Evolutionary conservation across 2,113 vertebrate genomes (phyloP).

Genomic region (Heterochromis multidens): DNA sequence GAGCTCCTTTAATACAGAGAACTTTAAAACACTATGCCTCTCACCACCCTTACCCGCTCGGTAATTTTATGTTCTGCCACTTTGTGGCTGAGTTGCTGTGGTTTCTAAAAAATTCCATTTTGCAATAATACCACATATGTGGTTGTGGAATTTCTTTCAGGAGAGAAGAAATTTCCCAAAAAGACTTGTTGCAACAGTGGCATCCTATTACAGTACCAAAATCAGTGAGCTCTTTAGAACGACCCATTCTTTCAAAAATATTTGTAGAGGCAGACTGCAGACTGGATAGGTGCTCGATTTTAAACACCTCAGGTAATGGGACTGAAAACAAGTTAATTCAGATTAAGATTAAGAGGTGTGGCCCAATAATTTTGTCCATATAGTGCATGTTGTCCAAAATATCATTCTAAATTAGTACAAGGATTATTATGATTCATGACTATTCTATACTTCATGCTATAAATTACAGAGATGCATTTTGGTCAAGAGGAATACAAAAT

Average conservation of each 20-base stretch:
- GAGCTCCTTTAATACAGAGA: not conserved
- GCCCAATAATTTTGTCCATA: not conserved
- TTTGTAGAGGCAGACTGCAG: not conserved
- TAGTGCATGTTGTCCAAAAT: rapidly evolving
- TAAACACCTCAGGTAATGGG: too few relatives aligned
- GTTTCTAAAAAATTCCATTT: not conserved
- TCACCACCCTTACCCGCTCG: rapidly evolving
- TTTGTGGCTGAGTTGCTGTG: not conserved
- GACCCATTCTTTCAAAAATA: too few relatives aligned
- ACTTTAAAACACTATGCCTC: not conserved
- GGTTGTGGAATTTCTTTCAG: not conserved
- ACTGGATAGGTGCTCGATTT: not conserved
- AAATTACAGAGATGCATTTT: too few relatives aligned
- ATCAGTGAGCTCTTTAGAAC: not conserved
- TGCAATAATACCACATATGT: not conserved
- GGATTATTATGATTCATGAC: not conserved
- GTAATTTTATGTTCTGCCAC: rapidly evolving
- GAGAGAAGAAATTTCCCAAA: rapidly evolving
- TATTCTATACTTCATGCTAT: too few relatives aligned
- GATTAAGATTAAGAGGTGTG: not conserved
- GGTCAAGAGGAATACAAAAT: too few relatives aligned
- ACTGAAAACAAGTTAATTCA: not conserved
- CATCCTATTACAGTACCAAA: rapidly evolving
- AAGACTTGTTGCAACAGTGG: rapidly evolving
- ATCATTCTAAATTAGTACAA: not conserved